A percentile compares a stretch with the other conserved stretches of the same genome.
Conservation (phyloP, 2,113 vertebrate genomes). For the Anoplopoma fimbria region DNA sequence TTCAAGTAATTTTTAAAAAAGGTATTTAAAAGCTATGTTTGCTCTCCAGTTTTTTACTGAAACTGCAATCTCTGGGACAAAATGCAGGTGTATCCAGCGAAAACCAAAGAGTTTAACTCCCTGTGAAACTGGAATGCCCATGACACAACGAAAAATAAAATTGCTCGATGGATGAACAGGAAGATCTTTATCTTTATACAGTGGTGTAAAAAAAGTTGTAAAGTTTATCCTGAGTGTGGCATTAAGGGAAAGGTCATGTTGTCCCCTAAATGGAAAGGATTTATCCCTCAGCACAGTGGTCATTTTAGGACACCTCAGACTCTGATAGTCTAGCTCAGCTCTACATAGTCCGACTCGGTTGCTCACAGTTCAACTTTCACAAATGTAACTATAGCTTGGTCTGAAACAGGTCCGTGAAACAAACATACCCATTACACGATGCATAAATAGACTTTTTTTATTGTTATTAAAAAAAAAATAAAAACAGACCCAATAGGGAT, state of each 20-base stretch:
- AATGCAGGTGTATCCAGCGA: background rate
- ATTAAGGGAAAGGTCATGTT: slow-evolving; percentile 9
- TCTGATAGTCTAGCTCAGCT: background rate
- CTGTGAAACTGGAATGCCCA: background rate
- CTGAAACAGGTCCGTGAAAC: background rate
- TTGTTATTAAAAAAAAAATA: too few species aligned
- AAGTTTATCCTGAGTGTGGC: background rate
- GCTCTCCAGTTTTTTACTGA: background rate
- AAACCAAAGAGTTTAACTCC: background rate
- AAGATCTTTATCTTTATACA: background rate
- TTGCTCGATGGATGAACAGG: background rate
- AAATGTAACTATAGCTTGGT: background rate
- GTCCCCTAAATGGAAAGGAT: background rate
- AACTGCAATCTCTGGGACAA: background rate
- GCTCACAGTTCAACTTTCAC: background rate
- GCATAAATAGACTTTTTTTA: background rate
- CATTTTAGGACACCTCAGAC: background rate
- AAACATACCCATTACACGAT: background rate
- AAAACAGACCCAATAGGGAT: background rate
- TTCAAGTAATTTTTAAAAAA: background rate
- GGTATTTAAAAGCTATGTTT: background rate
- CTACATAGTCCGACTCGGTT: background rate
- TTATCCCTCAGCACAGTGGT: background rate
- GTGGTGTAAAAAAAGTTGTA: background rate
- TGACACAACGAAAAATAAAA: background rate